Evolutionary conservation across 2,797 vertebrate species (phyloP).

Genomic region (Catamblyrhynchus diadema): DNA sequence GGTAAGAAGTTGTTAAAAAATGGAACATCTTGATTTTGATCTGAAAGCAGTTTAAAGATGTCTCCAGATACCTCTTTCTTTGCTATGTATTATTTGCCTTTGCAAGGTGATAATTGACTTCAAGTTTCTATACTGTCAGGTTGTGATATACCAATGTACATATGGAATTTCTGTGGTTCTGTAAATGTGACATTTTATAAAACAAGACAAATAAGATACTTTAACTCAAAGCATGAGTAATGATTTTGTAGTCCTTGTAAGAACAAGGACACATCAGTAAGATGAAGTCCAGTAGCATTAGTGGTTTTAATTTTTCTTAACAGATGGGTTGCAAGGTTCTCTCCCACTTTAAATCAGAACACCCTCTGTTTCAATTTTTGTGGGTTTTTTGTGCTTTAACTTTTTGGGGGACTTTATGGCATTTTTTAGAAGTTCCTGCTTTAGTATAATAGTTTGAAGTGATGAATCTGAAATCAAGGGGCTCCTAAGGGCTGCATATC

Average conservation of each 20-base stretch:
- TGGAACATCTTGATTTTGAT: background rate
- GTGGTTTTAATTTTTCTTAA: background rate
- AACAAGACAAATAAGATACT: background rate
- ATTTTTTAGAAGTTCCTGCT: background rate
- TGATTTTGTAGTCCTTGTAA: background rate
- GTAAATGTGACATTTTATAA: background rate
- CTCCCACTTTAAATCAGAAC: background rate
- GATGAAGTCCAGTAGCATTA: background rate
- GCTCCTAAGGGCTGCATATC: background rate
- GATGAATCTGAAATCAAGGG: background rate
- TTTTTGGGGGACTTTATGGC: background rate
- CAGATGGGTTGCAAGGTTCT: background rate
- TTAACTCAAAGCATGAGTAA: background rate
- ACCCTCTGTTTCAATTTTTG: background rate
- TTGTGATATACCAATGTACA: rapidly evolving
- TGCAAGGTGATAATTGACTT: background rate
- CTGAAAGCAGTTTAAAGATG: background rate
- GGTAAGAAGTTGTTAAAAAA: constrained; percentile 74
- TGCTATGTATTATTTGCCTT: background rate
- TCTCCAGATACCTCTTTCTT: background rate
- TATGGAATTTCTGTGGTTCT: background rate
- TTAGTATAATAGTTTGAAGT: background rate
- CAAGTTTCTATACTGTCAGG: background rate
- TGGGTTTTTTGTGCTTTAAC: rapidly evolving
- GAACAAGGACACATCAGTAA: background rate